phyloP scores from a whole-genome alignment of 2,888 invertebrate genomes.

The Lysandra bellargus region DNA sequence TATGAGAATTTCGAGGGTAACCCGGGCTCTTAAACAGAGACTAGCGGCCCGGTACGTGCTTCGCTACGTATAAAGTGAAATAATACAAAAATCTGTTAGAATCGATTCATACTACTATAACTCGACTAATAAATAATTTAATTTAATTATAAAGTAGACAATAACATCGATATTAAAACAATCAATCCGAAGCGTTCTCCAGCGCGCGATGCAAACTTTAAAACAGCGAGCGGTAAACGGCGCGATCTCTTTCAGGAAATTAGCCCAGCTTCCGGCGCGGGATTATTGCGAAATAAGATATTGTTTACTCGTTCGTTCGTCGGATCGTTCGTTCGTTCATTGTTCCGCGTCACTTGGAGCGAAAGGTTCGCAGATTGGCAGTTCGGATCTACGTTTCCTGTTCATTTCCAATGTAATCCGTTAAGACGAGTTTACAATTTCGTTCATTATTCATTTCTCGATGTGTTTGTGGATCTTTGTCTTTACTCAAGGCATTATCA shows the following conservation, averaged over 20 bases:
- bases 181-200: constrained; percentile 24
- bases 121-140: not conserved
- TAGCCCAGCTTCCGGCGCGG: constrained; percentile 70
- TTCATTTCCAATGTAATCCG: constrained; percentile 37
- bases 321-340: constrained; percentile 55
- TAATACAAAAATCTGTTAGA: no score
- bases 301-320: constrained; percentile 72
- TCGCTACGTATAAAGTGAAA: no score
- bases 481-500: not conserved
- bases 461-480: not conserved
- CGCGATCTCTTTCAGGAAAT: constrained; percentile 76
- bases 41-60: no score
- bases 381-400: constrained; percentile 39
- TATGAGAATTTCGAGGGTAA: no score
- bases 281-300: constrained; percentile 79
- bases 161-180: constrained; percentile 7
- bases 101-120: no score
- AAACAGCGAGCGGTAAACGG: constrained; percentile 59
- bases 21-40: no score
- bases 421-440: constrained; percentile 22
- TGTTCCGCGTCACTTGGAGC: constrained; percentile 53
- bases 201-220: constrained; percentile 60
- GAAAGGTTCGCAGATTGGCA: constrained; percentile 41
- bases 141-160: not conserved
- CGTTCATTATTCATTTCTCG: constrained; percentile 21